Base-by-base conservation (phyloP, 1,140 invertebrate genomes). In the Samia ricini region DNA sequence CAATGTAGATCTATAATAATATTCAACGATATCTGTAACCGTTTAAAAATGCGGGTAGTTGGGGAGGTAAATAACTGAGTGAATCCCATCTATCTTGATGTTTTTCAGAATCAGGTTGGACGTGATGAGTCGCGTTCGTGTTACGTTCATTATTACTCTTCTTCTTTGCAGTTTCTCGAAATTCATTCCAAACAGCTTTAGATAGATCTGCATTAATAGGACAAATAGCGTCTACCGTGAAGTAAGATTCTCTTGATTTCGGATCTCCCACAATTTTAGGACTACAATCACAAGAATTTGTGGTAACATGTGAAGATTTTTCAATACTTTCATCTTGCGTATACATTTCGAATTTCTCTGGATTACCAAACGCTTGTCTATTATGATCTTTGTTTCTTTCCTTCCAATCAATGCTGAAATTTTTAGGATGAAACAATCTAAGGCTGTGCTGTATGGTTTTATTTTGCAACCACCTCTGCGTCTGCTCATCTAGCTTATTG, bases 21-120 rank as follows among this genome's bases (percentile, higher is more conserved):
- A 15, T 42, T 42, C 33, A 42, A 42, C 12, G 4, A 42, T 42
- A 42, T 42, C n/a, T 42, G 15, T 15, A 42, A 42, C 74, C 64
- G 61, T 51, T 71, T 4, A 86, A 60, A 65, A 87, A 87, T 2
- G 60, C 24, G 15, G 84, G 84, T 18, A 87, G 61, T 52, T 87
- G 84, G 0, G 77, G 81, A 2, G 84, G 84, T 20, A 87, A 58
- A 54, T 63, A 69, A 36, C 79, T 65, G 22, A 85, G 63, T 15
- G 77, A 74, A 63, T 85, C 66, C 74, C 71, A 81, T 24, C 60
- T 29, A 54, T 55, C 33, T 29, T 54, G 58, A 42, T 61, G 49
- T 23, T 20, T 50, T 24, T 20, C 42, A 22, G 3, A 42, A 42
- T 59, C 49, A 24, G 0, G 10, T 20, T 20, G 20, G 19, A 15